These are phyloP conservation scores for Bubo blakistoni DNA, from an alignment of 2,113 vertebrate genomes.

Conservation along the genomic window DNA sequence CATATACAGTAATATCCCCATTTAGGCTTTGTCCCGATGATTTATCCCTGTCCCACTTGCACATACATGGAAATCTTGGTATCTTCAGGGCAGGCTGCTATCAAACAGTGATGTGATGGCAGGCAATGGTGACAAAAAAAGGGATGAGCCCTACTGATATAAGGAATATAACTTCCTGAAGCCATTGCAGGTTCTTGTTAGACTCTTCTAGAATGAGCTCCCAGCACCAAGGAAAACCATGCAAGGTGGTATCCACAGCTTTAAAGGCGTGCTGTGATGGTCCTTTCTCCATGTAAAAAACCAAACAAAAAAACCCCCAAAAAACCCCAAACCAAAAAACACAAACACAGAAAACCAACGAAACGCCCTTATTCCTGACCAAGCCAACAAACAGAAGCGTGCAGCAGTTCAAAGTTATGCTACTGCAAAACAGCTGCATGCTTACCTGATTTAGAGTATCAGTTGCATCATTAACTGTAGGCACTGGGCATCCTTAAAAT, in stretches of 20 bases:
- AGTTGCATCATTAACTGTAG: not conserved
- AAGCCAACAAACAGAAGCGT: not conserved
- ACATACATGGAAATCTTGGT: not conserved
- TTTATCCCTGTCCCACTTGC: not conserved
- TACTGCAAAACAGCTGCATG: not conserved
- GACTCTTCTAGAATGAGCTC: not conserved
- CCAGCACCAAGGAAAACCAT: not conserved
- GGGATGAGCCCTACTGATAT: not conserved
- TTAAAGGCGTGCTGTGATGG: not conserved
- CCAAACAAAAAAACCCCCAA: too few relatives aligned
- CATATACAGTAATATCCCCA: accelerated
- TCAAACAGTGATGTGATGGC: not conserved
- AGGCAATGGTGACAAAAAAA: not conserved
- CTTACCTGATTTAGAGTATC: not conserved
- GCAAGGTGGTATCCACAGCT: not conserved
- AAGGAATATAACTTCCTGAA: not conserved
- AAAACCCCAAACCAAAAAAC: too few relatives aligned
- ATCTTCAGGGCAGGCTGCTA: not conserved
- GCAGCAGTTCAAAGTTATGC: not conserved
- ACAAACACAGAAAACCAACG: not conserved
- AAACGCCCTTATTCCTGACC: not conserved
- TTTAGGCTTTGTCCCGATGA: not conserved
- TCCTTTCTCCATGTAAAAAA: not conserved
- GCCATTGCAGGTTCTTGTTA: not conserved
- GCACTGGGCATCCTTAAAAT: not conserved